Percentiles rank a stretch among this genome's conserved stretches.
Conservation (phyloP, 1,140 invertebrate species). For the Nixonia krombeini region DNA sequence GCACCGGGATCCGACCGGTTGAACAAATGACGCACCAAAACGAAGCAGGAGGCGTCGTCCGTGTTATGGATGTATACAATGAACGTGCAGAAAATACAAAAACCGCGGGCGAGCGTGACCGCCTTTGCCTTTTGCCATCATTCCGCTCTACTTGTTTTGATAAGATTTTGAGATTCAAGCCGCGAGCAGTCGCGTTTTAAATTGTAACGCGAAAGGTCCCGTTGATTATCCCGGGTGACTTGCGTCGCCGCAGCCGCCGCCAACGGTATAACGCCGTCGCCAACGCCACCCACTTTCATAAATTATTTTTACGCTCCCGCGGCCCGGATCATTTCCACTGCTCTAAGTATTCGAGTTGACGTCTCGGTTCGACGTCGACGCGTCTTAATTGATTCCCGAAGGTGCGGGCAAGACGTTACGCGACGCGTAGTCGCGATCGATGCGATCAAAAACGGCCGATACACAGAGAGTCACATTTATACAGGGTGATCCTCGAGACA, state of each 20-base stretch:
- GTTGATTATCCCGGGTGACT: slow-evolving; percentile 3
- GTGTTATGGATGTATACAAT: slow-evolving; percentile 34
- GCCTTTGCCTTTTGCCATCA: slow-evolving; percentile 38
- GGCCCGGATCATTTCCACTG: too few species aligned
- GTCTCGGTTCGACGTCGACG: too few species aligned
- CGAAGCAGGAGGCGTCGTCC: slow-evolving; percentile 27
- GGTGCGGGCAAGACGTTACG: too few species aligned
- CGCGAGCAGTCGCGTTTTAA: slow-evolving; percentile 32
- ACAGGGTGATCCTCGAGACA: slow-evolving; percentile 12
- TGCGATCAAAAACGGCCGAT: slow-evolving; percentile 28
- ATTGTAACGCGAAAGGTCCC: slow-evolving; percentile 17
- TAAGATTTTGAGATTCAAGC: slow-evolving; percentile 45
- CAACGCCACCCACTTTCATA: too few species aligned
- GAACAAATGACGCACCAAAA: slow-evolving; percentile 40
- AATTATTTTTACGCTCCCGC: too few species aligned
- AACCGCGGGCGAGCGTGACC: slow-evolving; percentile 23
- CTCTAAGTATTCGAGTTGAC: too few species aligned
- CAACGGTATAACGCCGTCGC: too few species aligned
- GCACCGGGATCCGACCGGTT: slow-evolving; percentile 17
- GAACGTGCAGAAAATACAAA: slow-evolving; percentile 43
- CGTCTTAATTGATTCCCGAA: too few species aligned
- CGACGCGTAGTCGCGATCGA: too few species aligned
- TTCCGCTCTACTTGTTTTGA: slow-evolving; percentile 49
- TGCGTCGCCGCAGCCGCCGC: too few species aligned
- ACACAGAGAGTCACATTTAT: slow-evolving; percentile 32